phyloP scores from a whole-genome alignment of 2,797 vertebrate genomes.

The Muscicapa striata region DNA sequence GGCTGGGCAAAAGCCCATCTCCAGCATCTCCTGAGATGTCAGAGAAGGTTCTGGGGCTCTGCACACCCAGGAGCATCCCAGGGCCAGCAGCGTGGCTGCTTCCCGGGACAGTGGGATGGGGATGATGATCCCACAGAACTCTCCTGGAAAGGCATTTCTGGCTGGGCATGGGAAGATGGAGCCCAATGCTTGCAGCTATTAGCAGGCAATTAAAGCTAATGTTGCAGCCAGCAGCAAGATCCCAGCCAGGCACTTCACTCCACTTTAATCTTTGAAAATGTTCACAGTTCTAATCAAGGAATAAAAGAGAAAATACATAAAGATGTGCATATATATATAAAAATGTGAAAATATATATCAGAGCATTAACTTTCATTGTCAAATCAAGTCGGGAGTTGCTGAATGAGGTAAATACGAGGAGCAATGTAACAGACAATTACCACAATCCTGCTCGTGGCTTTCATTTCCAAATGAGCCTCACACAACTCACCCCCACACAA shows the following conservation, averaged over 20 bases:
- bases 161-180: not conserved
- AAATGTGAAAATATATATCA: not conserved
- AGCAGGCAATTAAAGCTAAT: constrained; percentile 43
- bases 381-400: constrained; percentile 6
- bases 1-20: not conserved
- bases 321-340: not conserved
- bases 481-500: not conserved
- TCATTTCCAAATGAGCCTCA: not conserved
- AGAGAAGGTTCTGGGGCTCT: not conserved
- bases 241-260: not conserved
- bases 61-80: not conserved
- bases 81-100: not conserved
- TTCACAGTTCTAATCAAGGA: constrained; percentile 37
- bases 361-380: constrained; percentile 57
- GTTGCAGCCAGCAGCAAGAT: constrained; percentile 34
- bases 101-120: fast-evolving
- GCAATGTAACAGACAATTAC: not conserved
- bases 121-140: not conserved
- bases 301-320: not conserved
- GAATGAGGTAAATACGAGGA: constrained; percentile 27
- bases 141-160: not conserved
- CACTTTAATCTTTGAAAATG: not conserved
- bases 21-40: not conserved
- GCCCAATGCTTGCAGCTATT: not conserved
- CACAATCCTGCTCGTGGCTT: not conserved